Evolutionary conservation across 2,888 invertebrate species (phyloP), one percentile per base, ranked within the genome.

Genomic region (Steromphala cineraria): DNA sequence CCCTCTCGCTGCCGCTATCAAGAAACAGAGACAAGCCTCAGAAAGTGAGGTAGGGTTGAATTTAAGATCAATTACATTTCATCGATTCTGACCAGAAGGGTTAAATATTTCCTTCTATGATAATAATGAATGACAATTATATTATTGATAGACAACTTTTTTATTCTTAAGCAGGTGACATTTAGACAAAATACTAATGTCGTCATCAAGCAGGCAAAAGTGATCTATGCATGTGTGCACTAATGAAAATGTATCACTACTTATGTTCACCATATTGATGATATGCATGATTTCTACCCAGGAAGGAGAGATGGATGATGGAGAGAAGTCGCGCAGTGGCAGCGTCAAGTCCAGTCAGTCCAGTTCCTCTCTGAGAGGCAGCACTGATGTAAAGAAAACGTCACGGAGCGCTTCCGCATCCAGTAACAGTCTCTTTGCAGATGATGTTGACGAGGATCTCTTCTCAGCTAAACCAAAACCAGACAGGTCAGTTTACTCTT

Each of bases 1-100:
- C 80, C 90, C 91, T 8, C 82, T 92, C 2, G 84, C 90, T 15
- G 91, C 90, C 19, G 89, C 90, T 0, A 62, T 91, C 19, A 90
- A 90, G 77, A 88, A 90, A 77, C 79, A 84, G 24, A 74, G 77
- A n/a, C 84, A 81, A 55, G 84, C 86, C 8, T 87, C 89, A 10
- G 89, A 89, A 17, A 85, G 82, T 80, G 88, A 90, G 84, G 91
- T 90, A 81, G 67, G 79, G 19, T 0, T 1, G 21, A 2, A 19
- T 5, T 74, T n/a, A 1, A 36, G 1, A 17, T 74, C 13, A 36
- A 21, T 71, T 4, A 4, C 40, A 24, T 15, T 0, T 74, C 13
- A 10, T 36, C 8, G 36, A 8, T 7, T n/a, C 19, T 8, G 13
- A 55, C 10, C 19, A 2, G 10, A 7, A 55, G n/a, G 55, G 3